phyloP scores from a whole-genome alignment of 2,113 vertebrate genomes.

The Notechis scutatus region DNA sequence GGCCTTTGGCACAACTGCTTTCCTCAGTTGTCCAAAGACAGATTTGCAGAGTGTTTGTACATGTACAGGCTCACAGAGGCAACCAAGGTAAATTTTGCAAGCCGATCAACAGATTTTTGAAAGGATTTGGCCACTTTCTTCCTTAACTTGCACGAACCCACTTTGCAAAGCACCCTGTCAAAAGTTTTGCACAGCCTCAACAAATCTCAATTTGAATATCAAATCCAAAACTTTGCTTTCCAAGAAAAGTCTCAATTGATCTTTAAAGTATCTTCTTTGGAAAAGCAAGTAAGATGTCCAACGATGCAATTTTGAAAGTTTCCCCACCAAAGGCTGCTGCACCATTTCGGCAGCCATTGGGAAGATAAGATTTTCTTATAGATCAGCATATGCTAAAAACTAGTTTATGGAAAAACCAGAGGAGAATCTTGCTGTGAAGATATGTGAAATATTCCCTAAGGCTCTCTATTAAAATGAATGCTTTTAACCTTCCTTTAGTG shows the following conservation, averaged over 20 bases:
- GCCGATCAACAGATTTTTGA: neutral
- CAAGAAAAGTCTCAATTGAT: neutral
- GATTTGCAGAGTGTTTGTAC: neutral
- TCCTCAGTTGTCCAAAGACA: neutral
- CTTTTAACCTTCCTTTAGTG: neutral
- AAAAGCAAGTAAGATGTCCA: neutral
- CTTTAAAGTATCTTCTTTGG: neutral
- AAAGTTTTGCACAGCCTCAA: neutral
- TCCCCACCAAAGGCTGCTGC: neutral
- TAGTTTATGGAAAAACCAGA: neutral
- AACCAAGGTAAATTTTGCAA: neutral
- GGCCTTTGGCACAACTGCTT: neutral
- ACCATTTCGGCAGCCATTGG: neutral
- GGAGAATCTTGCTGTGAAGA: neutral
- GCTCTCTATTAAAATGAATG: neutral
- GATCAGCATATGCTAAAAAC: neutral
- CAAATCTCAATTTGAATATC: neutral
- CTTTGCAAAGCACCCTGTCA: neutral
- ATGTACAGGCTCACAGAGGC: neutral
- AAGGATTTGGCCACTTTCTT: neutral
- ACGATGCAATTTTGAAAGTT: neutral
- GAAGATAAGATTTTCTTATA: neutral
- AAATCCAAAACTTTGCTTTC: neutral
- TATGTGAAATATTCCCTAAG: neutral
- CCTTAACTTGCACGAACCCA: neutral